These are phyloP conservation scores for Intellagama lesueurii DNA, from an alignment of 2,797 vertebrate genomes.

Conservation along the genomic window DNA sequence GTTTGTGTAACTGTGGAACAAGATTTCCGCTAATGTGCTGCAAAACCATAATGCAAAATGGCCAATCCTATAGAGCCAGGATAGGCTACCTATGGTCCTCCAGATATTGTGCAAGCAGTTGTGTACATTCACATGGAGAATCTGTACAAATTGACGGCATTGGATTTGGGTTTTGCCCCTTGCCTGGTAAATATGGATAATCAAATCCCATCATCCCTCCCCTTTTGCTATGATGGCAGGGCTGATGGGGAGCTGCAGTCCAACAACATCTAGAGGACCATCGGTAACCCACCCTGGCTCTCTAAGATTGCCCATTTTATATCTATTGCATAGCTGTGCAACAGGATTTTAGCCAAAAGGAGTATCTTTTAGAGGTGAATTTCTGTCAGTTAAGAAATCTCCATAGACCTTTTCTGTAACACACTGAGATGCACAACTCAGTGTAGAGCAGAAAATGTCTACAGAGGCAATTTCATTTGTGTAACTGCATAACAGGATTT, in stretches of 20 bases:
- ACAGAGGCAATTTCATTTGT: too few relatives aligned
- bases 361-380: too few relatives aligned
- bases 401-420: too few relatives aligned
- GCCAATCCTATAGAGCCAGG: too few relatives aligned
- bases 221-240: neutral
- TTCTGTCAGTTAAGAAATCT: neutral
- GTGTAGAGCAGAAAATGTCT: too few relatives aligned
- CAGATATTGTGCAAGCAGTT: neutral
- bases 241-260: neutral
- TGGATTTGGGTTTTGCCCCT: neutral
- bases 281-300: neutral
- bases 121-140: neutral
- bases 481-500: too few relatives aligned
- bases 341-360: neutral
- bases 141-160: neutral
- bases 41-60: too few relatives aligned
- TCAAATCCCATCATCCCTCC: neutral
- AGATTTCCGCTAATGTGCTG: too few relatives aligned
- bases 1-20: neutral
- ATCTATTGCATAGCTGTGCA: neutral
- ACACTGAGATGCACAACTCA: too few relatives aligned
- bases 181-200: neutral
- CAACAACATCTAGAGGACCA: neutral
- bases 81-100: too few relatives aligned
- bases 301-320: neutral